These are phyloP conservation scores for Drosophila funebris DNA, from an alignment of 1,140 invertebrate species.

Conservation along the genomic window DNA sequence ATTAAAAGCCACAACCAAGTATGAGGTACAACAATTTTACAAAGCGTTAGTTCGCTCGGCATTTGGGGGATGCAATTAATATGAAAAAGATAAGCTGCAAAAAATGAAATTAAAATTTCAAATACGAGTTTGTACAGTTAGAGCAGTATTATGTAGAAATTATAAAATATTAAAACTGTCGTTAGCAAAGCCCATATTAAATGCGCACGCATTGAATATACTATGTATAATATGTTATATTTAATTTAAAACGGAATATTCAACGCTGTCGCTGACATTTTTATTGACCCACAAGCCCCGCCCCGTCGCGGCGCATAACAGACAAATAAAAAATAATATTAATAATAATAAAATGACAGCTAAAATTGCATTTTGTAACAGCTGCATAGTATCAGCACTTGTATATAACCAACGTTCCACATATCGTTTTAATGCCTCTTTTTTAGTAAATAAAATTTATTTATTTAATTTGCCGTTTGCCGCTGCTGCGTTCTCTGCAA, in stretches of 20 bases:
- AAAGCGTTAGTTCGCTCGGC: conserved; percentile 47
- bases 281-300: conserved; percentile 65
- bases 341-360: conserved; percentile 56
- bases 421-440: conserved; percentile 42
- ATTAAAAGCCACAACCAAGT: conserved; percentile 67
- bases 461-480: conserved; percentile 76
- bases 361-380: conserved; percentile 64
- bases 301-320: not conserved
- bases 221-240: conserved; percentile 43
- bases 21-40: conserved; percentile 51
- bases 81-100: conserved; percentile 53
- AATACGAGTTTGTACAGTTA: conserved; percentile 12
- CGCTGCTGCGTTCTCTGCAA: conserved; percentile 57
- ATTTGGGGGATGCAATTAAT: conserved; percentile 49
- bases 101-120: conserved; percentile 36
- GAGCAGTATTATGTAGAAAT: conserved; percentile 54
- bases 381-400: conserved; percentile 29
- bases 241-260: conserved; percentile 64
- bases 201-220: conserved; percentile 21
- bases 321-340: conserved; percentile 19
- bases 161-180: conserved; percentile 66
- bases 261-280: conserved; percentile 69
- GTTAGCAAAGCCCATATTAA: conserved; percentile 42
- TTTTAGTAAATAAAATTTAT: conserved; percentile 67
- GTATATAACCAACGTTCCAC: conserved; percentile 11